phyloP scores from a whole-genome alignment of 2,797 vertebrate species.

The Ciconia nigra region DNA sequence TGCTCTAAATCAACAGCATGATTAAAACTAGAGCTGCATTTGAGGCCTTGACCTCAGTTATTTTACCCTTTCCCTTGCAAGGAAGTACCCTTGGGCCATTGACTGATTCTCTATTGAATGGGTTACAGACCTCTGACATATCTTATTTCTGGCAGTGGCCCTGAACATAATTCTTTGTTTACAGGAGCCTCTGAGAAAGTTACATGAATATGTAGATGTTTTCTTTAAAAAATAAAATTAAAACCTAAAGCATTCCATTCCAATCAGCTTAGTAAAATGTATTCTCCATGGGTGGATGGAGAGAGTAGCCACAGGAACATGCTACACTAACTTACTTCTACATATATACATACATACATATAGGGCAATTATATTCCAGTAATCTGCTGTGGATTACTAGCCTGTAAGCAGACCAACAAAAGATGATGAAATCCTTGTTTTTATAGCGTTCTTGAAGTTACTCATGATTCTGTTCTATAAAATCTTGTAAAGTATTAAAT shows the following conservation, averaged over 20 bases:
- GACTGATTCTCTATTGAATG: slow-evolving; percentile 54
- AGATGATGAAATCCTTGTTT: slow-evolving; percentile 63
- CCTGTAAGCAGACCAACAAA: slow-evolving; percentile 57
- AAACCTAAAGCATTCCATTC: slow-evolving; percentile 36
- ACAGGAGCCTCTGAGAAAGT: slow-evolving; percentile 48
- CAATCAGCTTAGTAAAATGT: slow-evolving; percentile 61
- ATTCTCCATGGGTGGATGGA: slow-evolving; percentile 23
- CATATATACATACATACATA: neutral
- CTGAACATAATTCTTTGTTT: slow-evolving; percentile 74
- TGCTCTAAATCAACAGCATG: slow-evolving; percentile 64
- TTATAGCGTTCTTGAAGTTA: slow-evolving; percentile 54
- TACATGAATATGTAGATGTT: slow-evolving; percentile 52
- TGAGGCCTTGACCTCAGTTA: slow-evolving; percentile 61
- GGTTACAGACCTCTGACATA: slow-evolving; percentile 71
- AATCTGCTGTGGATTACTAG: slow-evolving; percentile 56
- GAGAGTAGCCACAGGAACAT: slow-evolving; percentile 39
- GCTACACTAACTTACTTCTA: neutral
- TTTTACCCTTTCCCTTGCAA: slow-evolving; percentile 67
- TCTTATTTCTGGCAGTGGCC: slow-evolving; percentile 69
- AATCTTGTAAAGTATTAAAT: slow-evolving; percentile 43
- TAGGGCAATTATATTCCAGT: slow-evolving; percentile 36
- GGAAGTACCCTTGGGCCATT: slow-evolving; percentile 71
- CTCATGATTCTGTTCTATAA: slow-evolving; percentile 44
- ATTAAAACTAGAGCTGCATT: slow-evolving; percentile 49
- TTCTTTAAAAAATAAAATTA: slow-evolving; percentile 36